Percentiles rank a stretch among this genome's conserved stretches.
These are phyloP conservation scores for Saccostrea cuccullata DNA, from an alignment of 1,140 invertebrate genomes.

Conservation along the genomic window DNA sequence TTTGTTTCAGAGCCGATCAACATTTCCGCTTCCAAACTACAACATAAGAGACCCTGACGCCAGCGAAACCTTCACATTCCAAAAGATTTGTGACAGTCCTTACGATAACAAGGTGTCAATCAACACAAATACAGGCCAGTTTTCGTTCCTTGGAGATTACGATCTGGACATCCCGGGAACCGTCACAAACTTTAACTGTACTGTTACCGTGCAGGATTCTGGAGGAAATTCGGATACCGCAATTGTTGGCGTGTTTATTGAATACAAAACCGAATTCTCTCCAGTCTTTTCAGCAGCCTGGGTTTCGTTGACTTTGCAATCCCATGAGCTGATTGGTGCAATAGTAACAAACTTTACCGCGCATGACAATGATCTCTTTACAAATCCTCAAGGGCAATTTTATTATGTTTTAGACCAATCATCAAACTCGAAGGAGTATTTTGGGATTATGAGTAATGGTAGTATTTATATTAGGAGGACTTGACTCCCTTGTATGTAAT, in stretches of 20 bases:
- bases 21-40: constrained; percentile 37
- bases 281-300: background rate
- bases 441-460: constrained; percentile 39
- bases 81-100: constrained; percentile 8
- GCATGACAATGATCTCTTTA: constrained; percentile 30
- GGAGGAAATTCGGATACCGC: constrained; percentile 3
- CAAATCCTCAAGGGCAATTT: constrained; percentile 15
- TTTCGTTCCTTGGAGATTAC: constrained; percentile 11
- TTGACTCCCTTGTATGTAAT: background rate
- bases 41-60: constrained; percentile 26
- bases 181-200: background rate
- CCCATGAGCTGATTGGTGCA: constrained; percentile 32
- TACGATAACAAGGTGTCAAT: constrained; percentile 19
- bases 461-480: constrained; percentile 44
- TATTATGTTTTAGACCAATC: constrained; percentile 37
- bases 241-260: constrained; percentile 7
- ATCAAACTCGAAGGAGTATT: background rate
- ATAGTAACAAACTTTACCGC: constrained; percentile 30
- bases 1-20: background rate
- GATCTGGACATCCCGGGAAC: background rate
- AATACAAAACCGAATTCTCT: constrained; percentile 38
- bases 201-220: constrained; percentile 28
- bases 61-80: constrained; percentile 13
- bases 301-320: constrained; percentile 8
- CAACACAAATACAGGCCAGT: constrained; percentile 20